phyloP scores from a whole-genome alignment of 2,797 vertebrate genomes.

The Zalophus californianus region DNA sequence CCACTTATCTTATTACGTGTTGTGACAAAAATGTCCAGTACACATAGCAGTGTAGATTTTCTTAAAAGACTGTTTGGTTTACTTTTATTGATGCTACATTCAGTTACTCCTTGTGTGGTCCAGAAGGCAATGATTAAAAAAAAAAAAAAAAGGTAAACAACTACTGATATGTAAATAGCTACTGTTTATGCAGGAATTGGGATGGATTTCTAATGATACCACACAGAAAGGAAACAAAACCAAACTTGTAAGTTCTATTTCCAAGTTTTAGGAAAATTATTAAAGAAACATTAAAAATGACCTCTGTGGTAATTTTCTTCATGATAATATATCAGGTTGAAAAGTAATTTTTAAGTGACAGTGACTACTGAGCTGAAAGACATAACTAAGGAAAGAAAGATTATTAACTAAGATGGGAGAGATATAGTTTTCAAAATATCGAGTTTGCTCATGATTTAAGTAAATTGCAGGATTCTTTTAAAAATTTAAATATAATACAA shows the following conservation, averaged over 20 bases:
- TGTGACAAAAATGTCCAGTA: background rate
- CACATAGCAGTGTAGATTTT: background rate
- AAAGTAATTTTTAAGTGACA: conserved; percentile 18
- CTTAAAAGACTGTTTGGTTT: background rate
- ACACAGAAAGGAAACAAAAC: background rate
- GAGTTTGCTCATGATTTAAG: conserved; percentile 58
- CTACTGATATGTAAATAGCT: conserved; percentile 65
- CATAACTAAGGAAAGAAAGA: background rate
- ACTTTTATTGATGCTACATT: conserved; percentile 23
- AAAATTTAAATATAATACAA: conserved; percentile 49
- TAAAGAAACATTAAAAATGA: conserved; percentile 17
- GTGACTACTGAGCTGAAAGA: background rate
- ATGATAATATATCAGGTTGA: background rate
- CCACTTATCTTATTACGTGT: background rate
- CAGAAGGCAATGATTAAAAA: conserved; percentile 70
- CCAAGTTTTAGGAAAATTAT: conserved; percentile 6
- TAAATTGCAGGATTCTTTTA: background rate
- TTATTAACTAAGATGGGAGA: conserved; percentile 1
- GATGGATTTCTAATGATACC: conserved; percentile 41
- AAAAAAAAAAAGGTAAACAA: conserved; percentile 63
- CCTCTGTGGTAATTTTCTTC: conserved; percentile 15
- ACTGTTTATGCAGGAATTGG: conserved; percentile 30
- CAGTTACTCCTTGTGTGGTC: conserved; percentile 73
- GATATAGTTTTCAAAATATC: background rate
- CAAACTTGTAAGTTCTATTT: background rate